Conservation (phyloP, 2,888 invertebrate species). For the Platypus cylindrus region DNA sequence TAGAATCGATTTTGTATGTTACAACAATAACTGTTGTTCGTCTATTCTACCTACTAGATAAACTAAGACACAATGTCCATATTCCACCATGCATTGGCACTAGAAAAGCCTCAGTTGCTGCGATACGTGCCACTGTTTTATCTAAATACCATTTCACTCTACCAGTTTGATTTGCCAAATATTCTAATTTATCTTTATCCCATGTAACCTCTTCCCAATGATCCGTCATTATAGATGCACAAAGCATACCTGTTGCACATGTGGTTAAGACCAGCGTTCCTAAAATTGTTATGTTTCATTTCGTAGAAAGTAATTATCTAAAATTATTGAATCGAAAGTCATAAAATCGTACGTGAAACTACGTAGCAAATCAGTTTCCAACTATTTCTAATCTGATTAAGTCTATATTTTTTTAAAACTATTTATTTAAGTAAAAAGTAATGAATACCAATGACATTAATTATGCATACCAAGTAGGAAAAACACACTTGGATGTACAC, state of each 20-base stretch:
- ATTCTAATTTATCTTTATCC: constrained; percentile 49
- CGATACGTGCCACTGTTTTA: constrained; percentile 56
- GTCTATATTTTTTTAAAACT: too few relatives aligned
- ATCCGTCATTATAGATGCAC: constrained; percentile 78
- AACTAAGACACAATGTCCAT: constrained; percentile 76
- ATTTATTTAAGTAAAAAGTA: too few relatives aligned
- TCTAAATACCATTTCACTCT: constrained; percentile 62
- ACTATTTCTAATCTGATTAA: too few relatives aligned
- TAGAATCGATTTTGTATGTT: too few relatives aligned
- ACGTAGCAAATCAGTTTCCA: too few relatives aligned
- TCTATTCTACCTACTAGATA: constrained; percentile 68
- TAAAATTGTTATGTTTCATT: constrained; percentile 11
- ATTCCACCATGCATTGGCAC: constrained; percentile 86
- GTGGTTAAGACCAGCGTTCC: constrained; percentile 53
- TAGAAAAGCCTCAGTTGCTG: constrained; percentile 46
- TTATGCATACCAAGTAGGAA: constrained; percentile 46
- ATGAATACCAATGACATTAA: too few relatives aligned
- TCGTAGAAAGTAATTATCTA: too few relatives aligned
- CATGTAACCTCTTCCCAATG: constrained; percentile 84
- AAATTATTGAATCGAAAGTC: too few relatives aligned
- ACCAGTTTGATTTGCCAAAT: constrained; percentile 43
- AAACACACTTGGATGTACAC: constrained; percentile 51
- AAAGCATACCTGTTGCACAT: constrained; percentile 68
- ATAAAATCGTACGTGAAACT: too few relatives aligned
- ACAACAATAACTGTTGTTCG: too few relatives aligned